Evolutionary conservation across 2,113 vertebrate species (phyloP).

Genomic region (Sciurus niger): DNA sequence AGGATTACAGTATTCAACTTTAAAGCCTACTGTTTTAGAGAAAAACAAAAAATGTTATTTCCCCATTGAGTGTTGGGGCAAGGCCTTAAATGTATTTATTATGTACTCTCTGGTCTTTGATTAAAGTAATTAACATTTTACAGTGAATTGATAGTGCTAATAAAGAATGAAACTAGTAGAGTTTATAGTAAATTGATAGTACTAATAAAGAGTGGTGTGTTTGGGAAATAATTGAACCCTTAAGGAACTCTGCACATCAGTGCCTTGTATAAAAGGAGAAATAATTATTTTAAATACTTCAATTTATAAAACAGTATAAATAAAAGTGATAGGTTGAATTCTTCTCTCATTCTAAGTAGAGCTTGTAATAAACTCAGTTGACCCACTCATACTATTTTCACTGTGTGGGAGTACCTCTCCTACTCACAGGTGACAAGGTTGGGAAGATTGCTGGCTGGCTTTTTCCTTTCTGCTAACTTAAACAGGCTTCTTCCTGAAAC

Average conservation of each 20-base stretch:
- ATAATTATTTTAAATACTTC: conserved; percentile 62
- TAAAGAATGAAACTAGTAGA: not conserved
- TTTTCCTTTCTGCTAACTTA: conserved; percentile 69
- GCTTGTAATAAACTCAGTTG: conserved; percentile 50
- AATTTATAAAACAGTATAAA: conserved; percentile 59
- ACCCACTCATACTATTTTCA: conserved; percentile 42
- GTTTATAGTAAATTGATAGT: conserved; percentile 10
- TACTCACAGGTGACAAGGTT: conserved; percentile 55
- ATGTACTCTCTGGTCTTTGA: conserved; percentile 3
- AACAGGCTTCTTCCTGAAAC: conserved; percentile 58
- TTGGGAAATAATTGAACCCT: conserved; percentile 31
- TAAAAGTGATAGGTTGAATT: conserved; percentile 39
- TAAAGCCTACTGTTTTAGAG: not conserved
- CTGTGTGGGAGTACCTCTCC: conserved; percentile 17
- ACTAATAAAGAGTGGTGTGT: conserved; percentile 15
- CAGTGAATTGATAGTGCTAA: not conserved
- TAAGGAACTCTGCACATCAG: not conserved
- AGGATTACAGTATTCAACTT: conserved; percentile 29
- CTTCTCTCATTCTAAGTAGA: conserved; percentile 49
- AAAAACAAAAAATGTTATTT: conserved; percentile 44
- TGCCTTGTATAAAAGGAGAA: conserved; percentile 55
- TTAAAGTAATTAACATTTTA: conserved; percentile 2
- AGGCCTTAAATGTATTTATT: conserved; percentile 5
- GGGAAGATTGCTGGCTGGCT: conserved; percentile 41
- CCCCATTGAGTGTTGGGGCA: conserved; percentile 28